Conservation (phyloP, 1,140 invertebrate species). For the Drosophila teissieri region DNA sequence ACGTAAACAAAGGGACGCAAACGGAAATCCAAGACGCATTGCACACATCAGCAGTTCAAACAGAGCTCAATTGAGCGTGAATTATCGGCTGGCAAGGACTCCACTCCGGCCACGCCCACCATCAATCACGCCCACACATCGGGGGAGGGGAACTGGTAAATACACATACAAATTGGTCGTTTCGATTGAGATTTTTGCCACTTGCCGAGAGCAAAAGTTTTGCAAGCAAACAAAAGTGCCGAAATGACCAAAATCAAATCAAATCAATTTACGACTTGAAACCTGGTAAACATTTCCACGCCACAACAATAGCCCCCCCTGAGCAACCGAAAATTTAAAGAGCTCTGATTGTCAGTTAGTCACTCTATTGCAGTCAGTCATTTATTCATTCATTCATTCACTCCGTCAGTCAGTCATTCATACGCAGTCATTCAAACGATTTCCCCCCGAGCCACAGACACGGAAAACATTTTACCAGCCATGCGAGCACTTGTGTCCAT, state of each 20-base stretch:
- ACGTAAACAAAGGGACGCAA: conserved; percentile 46
- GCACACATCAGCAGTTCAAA: conserved; percentile 63
- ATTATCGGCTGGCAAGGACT: conserved; percentile 49
- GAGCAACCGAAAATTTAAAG: conserved; percentile 1
- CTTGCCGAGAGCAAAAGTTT: conserved; percentile 28
- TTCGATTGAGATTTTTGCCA: conserved; percentile 50
- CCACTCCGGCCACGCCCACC: conserved; percentile 26
- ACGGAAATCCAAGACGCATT: conserved; percentile 51
- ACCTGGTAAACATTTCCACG: conserved; percentile 62
- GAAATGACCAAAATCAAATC: conserved; percentile 63
- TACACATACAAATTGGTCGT: conserved; percentile 37
- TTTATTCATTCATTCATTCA: background rate
- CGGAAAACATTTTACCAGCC: conserved; percentile 45
- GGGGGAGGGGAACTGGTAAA: conserved; percentile 4
- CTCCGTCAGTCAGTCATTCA: conserved; percentile 23
- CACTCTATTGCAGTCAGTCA: conserved; percentile 20
- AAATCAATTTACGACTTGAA: conserved; percentile 75
- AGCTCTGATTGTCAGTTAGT: conserved; percentile 39
- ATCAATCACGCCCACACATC: conserved; percentile 40
- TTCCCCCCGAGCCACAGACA: conserved; percentile 13
- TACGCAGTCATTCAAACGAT: conserved; percentile 11
- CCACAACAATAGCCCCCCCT: conserved; percentile 41
- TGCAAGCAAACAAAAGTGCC: conserved; percentile 41
- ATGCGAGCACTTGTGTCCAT: conserved; percentile 23
- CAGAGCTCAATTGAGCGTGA: conserved; percentile 52